Conservation (phyloP, 2,113 vertebrate species). For the Ctenomys sociabilis region DNA sequence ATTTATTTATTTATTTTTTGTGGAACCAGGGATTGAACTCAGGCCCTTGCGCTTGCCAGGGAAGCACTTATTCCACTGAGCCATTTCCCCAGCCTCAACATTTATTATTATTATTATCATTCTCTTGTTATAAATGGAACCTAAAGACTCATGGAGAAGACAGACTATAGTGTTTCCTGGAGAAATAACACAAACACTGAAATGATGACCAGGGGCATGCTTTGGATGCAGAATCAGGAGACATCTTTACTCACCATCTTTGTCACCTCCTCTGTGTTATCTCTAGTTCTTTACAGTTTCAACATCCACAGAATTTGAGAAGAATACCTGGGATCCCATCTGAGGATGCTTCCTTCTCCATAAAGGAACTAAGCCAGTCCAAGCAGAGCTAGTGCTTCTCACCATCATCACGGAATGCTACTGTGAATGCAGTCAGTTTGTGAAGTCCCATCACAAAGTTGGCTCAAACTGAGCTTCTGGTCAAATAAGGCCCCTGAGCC, state of each 20-base stretch:
- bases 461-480: slow-evolving; percentile 13
- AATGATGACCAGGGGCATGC: neutral
- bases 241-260: neutral
- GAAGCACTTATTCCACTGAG: no score
- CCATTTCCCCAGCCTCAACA: no score
- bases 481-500: slow-evolving; percentile 55
- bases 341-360: slow-evolving; percentile 54
- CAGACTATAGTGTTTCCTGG: neutral
- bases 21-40: no score
- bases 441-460: neutral
- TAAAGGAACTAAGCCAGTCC: neutral
- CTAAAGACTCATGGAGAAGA: neutral
- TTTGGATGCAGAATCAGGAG: neutral
- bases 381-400: neutral
- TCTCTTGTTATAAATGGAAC: neutral
- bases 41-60: no score
- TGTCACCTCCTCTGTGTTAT: neutral
- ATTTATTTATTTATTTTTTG: no score
- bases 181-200: neutral
- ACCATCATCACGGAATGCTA: neutral
- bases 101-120: neutral
- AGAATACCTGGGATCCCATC: neutral
- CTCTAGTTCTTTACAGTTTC: slow-evolving; percentile 28
- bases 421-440: neutral
- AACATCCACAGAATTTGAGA: slow-evolving; percentile 24